Conservation (phyloP, 1,140 invertebrate genomes). For the Eurosta solidaginis region DNA sequence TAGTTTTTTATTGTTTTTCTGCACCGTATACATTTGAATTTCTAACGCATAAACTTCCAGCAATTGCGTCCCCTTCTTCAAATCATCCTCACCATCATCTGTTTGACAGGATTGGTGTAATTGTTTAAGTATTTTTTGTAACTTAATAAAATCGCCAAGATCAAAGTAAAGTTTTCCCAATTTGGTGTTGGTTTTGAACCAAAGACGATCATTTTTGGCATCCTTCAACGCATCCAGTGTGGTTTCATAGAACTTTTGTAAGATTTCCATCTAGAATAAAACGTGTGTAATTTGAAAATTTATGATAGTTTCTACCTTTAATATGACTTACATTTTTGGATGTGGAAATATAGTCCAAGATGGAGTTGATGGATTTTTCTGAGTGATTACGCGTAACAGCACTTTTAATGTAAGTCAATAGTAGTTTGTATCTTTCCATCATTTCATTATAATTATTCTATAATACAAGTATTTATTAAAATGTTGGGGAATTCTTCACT, state of each 20-base stretch:
- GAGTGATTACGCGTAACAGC: slow-evolving; percentile 99
- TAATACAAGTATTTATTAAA: slow-evolving; percentile 49
- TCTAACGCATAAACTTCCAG: slow-evolving; percentile 98
- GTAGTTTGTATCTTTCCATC: slow-evolving; percentile 95
- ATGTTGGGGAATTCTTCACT: too few species aligned
- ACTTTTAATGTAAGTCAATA: slow-evolving; percentile 97
- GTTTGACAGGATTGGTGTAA: slow-evolving; percentile 98
- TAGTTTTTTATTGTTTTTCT: slow-evolving; percentile 99
- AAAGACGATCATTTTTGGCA: slow-evolving; percentile 98
- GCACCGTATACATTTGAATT: slow-evolving; percentile 99
- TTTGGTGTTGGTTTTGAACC: slow-evolving; percentile 99
- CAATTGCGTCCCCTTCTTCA: slow-evolving; percentile 98
- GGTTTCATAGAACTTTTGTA: slow-evolving; percentile 99
- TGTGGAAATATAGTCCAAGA: slow-evolving; percentile 98
- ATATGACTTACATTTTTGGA: slow-evolving; percentile 87
- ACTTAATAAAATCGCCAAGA: slow-evolving; percentile 89
- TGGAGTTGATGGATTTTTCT: slow-evolving; percentile 99
- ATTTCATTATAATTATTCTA: slow-evolving; percentile 94
- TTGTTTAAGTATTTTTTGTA: slow-evolving; percentile 97
- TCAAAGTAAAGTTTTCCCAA: slow-evolving; percentile 98
- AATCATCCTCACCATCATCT: slow-evolving; percentile 98
- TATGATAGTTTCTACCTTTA: not conserved
- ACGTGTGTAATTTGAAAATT: not conserved
- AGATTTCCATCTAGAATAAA: slow-evolving; percentile 90
- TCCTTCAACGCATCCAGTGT: slow-evolving; percentile 97